phyloP scores from a whole-genome alignment of 1,140 invertebrate species.

The Leguminivora glycinivorella region DNA sequence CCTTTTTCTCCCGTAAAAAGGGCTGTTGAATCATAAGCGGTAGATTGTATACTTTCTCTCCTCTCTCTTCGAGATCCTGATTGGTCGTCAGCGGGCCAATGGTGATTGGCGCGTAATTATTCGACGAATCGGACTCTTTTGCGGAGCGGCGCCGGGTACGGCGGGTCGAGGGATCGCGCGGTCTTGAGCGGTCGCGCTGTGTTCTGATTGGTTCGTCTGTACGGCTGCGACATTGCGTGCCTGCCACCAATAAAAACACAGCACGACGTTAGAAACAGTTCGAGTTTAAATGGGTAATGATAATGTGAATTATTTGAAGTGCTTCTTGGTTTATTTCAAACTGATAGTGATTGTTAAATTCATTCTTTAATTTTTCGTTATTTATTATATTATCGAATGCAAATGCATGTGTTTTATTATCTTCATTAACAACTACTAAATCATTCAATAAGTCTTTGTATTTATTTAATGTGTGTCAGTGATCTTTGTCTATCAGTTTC shows the following conservation, averaged over 20 bases:
- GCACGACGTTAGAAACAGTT: conserved; percentile 69
- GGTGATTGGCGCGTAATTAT: conserved; percentile 79
- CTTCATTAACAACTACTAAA: not conserved
- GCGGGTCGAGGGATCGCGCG: conserved; percentile 57
- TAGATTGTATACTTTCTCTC: conserved; percentile 76
- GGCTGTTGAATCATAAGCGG: conserved; percentile 81
- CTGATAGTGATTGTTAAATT: not conserved
- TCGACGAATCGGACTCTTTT: conserved; percentile 81
- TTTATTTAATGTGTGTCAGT: not conserved
- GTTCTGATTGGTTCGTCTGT: conserved; percentile 78
- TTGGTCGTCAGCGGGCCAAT: conserved; percentile 76
- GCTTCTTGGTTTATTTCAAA: conserved; percentile 26
- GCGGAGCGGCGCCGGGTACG: conserved; percentile 63
- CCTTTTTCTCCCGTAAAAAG: conserved; percentile 86
- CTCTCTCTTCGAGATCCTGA: conserved; percentile 74
- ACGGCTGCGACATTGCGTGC: conserved; percentile 75
- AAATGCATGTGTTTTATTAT: not conserved
- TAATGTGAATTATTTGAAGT: conserved; percentile 40
- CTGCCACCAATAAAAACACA: conserved; percentile 79
- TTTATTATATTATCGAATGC: not conserved
- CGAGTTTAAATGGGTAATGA: conserved; percentile 60
- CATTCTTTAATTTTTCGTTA: not conserved
- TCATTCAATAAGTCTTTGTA: not conserved
- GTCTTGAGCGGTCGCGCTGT: conserved; percentile 71
- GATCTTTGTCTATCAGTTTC: conserved; percentile 8